Percentiles rank a stretch among this genome's conserved stretches.
These are phyloP conservation scores for Gobius niger DNA, from an alignment of 2,113 vertebrate genomes.

Conservation along the genomic window DNA sequence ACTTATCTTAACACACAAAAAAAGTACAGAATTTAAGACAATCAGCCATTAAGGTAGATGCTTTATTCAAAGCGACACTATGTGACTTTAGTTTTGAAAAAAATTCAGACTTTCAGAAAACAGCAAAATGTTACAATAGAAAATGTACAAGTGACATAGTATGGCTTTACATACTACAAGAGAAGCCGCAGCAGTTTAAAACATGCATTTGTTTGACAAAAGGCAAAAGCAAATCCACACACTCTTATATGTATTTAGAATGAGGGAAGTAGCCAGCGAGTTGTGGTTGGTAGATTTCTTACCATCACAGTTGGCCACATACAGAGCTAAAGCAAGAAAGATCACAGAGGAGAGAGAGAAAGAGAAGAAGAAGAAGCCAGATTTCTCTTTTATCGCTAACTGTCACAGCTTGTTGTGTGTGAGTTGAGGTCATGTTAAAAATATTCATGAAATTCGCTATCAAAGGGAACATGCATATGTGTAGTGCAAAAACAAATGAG, in stretches of 20 bases:
- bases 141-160: too few relatives aligned
- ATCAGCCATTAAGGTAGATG: conserved; percentile 39
- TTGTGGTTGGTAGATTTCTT: conserved; percentile 54
- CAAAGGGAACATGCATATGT: neutral
- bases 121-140: too few relatives aligned
- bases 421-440: neutral
- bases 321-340: conserved; percentile 75
- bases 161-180: conserved; percentile 16
- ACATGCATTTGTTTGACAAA: neutral
- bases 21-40: conserved; percentile 22
- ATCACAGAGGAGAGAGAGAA: conserved; percentile 44
- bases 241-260: conserved; percentile 33
- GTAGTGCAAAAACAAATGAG: neutral
- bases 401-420: neutral
- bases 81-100: conserved; percentile 8
- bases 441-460: neutral
- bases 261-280: conserved; percentile 27
- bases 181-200: neutral
- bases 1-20: conserved; percentile 30
- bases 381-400: conserved; percentile 37
- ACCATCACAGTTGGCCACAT: conserved; percentile 85
- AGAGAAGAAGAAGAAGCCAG: conserved; percentile 62
- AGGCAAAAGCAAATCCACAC: conserved; percentile 7
- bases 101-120: neutral
- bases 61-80: conserved; percentile 8